A percentile compares a stretch with the other conserved stretches of the same genome.
phyloP scores from a whole-genome alignment of 2,888 invertebrate species.

The Temnothorax unifasciatus region DNA sequence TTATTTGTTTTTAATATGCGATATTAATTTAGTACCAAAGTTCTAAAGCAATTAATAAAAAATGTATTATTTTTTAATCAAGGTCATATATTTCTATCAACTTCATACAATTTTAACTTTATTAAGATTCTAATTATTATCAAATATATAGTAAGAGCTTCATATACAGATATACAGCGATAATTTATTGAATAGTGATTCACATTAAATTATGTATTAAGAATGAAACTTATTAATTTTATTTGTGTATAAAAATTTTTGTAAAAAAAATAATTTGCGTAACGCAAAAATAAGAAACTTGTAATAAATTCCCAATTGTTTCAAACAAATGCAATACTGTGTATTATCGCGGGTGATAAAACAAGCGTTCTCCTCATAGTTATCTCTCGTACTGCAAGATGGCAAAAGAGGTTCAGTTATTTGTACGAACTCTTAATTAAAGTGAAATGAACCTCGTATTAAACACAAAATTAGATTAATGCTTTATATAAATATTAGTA shows the following conservation, averaged over 20 bases:
- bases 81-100: neutral
- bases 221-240: neutral
- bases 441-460: neutral
- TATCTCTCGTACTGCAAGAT: neutral
- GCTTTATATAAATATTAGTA: neutral
- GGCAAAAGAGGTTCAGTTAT: slow-evolving; percentile 11
- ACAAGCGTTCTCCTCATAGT: neutral
- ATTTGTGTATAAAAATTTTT: neutral
- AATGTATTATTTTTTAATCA: neutral
- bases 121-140: neutral
- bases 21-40: neutral
- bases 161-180: no score
- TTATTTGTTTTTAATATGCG: neutral
- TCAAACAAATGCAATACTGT: neutral
- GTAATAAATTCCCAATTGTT: neutral
- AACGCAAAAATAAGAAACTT: neutral
- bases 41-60: neutral
- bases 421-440: neutral
- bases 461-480: neutral
- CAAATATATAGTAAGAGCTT: no score
- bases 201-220: neutral
- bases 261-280: neutral
- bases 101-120: neutral
- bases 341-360: neutral
- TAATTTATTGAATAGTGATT: neutral